phyloP scores from a whole-genome alignment of 2,888 invertebrate species.

The Eristalinus sepulchralis region DNA sequence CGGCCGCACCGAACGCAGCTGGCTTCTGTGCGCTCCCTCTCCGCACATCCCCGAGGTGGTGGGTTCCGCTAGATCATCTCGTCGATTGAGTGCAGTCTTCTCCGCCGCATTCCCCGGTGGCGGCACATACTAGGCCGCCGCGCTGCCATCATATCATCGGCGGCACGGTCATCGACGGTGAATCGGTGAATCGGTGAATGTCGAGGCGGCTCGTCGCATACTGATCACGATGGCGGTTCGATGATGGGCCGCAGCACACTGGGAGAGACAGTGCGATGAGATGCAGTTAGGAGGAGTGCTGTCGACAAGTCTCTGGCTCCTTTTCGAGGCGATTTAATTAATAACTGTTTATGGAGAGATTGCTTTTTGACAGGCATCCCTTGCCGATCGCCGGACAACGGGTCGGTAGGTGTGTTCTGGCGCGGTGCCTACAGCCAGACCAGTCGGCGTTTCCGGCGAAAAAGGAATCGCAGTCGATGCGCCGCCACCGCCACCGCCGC shows the following conservation, averaged over 20 bases:
- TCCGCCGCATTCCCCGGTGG: neutral
- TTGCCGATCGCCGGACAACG: slow-evolving; percentile 27
- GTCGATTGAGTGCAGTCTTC: neutral
- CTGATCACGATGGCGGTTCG: slow-evolving; percentile 55
- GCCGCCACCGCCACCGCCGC: neutral
- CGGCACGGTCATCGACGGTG: neutral
- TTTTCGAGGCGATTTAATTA: slow-evolving; percentile 71
- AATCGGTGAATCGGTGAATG: slow-evolving; percentile 20
- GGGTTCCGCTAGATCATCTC: slow-evolving; percentile 5
- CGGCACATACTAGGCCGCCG: slow-evolving; percentile 15
- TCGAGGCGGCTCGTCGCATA: slow-evolving; percentile 38
- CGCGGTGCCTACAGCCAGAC: slow-evolving; percentile 51
- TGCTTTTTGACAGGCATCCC: slow-evolving; percentile 62
- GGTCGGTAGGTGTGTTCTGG: slow-evolving; percentile 70
- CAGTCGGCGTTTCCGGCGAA: neutral
- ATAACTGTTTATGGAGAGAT: slow-evolving; percentile 71
- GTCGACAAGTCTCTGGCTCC: slow-evolving; percentile 68
- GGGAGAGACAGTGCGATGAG: slow-evolving; percentile 31
- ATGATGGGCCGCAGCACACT: slow-evolving; percentile 11
- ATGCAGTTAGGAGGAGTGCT: slow-evolving; percentile 65
- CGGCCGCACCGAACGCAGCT: neutral
- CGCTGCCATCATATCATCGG: neutral
- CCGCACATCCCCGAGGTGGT: neutral
- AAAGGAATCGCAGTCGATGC: neutral
- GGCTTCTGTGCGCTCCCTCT: slow-evolving; percentile 13